Conservation (phyloP, 1,140 invertebrate species). For the Listronotus bonariensis region DNA sequence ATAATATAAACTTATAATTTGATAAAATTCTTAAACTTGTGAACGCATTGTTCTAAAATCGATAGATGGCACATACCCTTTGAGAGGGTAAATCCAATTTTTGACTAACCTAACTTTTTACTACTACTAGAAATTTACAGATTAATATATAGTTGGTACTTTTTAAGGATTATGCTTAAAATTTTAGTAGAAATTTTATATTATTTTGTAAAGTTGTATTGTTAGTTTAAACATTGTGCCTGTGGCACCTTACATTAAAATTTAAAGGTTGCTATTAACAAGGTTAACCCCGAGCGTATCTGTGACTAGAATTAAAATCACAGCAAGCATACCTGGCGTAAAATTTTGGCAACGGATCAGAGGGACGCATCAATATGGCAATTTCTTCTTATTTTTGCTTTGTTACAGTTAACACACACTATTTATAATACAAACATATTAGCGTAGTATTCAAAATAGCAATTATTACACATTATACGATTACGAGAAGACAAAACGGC, state of each 20-base stretch:
- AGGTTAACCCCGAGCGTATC: conserved; percentile 38
- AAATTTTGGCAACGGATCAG: conserved; percentile 48
- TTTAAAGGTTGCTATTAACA: conserved; percentile 38
- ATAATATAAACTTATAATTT: conserved; percentile 51
- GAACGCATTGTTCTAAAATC: conserved; percentile 55
- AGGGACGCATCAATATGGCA: conserved; percentile 34
- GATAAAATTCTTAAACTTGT: conserved; percentile 53
- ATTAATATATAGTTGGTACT: conserved; percentile 65
- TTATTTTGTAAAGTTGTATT: conserved; percentile 54
- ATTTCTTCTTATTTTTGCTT: conserved; percentile 25
- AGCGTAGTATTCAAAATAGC: conserved; percentile 55
- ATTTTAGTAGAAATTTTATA: conserved; percentile 64
- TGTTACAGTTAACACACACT: conserved; percentile 53
- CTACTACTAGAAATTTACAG: conserved; percentile 51
- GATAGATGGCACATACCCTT: conserved; percentile 40
- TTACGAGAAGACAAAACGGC: conserved; percentile 64
- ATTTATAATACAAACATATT: conserved; percentile 50
- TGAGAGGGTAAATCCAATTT: conserved; percentile 20
- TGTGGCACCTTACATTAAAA: conserved; percentile 15
- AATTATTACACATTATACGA: conserved; percentile 50
- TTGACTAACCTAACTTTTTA: conserved; percentile 44
- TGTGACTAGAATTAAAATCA: conserved; percentile 45
- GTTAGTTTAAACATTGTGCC: conserved; percentile 31
- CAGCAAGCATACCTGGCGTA: conserved; percentile 43
- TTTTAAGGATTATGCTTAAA: conserved; percentile 66